A percentile compares a stretch with the other conserved stretches of the same genome.
phyloP scores from a whole-genome alignment of 2,113 vertebrate species.

The Anolis carolinensis region DNA sequence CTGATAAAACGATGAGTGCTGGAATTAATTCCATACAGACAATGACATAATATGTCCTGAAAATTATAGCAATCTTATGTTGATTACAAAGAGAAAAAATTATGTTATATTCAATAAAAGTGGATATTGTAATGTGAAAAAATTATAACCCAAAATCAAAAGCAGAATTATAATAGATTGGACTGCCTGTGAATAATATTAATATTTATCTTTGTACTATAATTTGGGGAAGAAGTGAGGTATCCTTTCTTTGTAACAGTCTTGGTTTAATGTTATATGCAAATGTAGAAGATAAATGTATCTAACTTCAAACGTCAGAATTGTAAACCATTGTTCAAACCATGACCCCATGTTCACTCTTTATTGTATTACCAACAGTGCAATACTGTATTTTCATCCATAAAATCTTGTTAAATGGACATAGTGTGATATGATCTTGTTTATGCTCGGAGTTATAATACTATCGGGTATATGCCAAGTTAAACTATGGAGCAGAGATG shows the following conservation, averaged over 20 bases:
- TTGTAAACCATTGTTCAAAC: background rate
- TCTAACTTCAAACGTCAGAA: too few relatives aligned
- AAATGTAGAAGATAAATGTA: background rate
- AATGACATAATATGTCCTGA: slow-evolving; percentile 37
- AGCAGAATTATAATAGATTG: too few relatives aligned
- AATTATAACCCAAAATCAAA: background rate
- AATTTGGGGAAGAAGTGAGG: background rate
- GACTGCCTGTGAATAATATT: background rate
- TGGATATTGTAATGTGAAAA: slow-evolving; percentile 35
- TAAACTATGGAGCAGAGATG: background rate
- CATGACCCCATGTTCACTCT: background rate
- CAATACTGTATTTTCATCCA: background rate
- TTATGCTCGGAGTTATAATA: background rate
- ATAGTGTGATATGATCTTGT: background rate
- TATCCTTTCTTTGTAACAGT: background rate
- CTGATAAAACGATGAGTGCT: background rate
- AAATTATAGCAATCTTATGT: slow-evolving; percentile 25
- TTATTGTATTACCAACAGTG: background rate
- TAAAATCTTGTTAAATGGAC: background rate
- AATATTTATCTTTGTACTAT: background rate
- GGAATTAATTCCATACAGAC: slow-evolving; percentile 10
- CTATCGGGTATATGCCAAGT: too few relatives aligned
- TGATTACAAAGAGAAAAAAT: slow-evolving; percentile 44
- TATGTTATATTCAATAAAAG: slow-evolving; percentile 11
- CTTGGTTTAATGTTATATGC: background rate